Conservation (phyloP, 1,140 invertebrate species). For the Mamestra configurata region DNA sequence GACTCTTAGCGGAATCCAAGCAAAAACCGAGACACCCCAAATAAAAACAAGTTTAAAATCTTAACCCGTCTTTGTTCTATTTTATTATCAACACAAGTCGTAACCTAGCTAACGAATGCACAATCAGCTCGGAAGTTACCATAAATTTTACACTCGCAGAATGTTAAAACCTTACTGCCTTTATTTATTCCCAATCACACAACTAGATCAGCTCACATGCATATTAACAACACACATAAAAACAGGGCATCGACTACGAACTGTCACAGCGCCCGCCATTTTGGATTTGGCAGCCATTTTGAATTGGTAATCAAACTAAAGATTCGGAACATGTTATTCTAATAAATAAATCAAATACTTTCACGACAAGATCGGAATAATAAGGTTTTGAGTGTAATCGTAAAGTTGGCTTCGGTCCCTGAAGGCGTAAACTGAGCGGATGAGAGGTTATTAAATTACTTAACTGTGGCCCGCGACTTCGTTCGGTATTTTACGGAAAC, state of each 20-base stretch:
- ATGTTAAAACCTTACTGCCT: slow-evolving; percentile 28
- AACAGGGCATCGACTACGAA: slow-evolving; percentile 23
- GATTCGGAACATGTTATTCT: slow-evolving; percentile 49
- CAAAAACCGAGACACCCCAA: background rate
- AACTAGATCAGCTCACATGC: slow-evolving; percentile 31
- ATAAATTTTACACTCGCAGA: slow-evolving; percentile 30
- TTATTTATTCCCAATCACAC: slow-evolving; percentile 33
- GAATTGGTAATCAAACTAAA: slow-evolving; percentile 42
- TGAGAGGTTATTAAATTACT: slow-evolving; percentile 48
- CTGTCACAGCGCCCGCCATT: background rate
- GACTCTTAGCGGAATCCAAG: background rate
- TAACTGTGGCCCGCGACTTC: background rate
- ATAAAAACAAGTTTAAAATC: background rate
- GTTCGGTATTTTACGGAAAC: background rate
- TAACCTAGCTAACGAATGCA: slow-evolving; percentile 20
- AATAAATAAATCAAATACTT: slow-evolving; percentile 53
- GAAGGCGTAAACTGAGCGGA: slow-evolving; percentile 38
- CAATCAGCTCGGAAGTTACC: slow-evolving; percentile 2
- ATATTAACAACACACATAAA: slow-evolving; percentile 44
- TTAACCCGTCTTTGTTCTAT: background rate
- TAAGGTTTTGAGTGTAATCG: slow-evolving; percentile 36
- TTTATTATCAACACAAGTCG: slow-evolving; percentile 13
- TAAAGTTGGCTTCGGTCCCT: slow-evolving; percentile 43
- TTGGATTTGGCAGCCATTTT: slow-evolving; percentile 14
- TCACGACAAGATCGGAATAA: slow-evolving; percentile 42